These are phyloP conservation scores for Lethenteron reissneri DNA, from an alignment of 2,113 vertebrate genomes.

Conservation along the genomic window DNA sequence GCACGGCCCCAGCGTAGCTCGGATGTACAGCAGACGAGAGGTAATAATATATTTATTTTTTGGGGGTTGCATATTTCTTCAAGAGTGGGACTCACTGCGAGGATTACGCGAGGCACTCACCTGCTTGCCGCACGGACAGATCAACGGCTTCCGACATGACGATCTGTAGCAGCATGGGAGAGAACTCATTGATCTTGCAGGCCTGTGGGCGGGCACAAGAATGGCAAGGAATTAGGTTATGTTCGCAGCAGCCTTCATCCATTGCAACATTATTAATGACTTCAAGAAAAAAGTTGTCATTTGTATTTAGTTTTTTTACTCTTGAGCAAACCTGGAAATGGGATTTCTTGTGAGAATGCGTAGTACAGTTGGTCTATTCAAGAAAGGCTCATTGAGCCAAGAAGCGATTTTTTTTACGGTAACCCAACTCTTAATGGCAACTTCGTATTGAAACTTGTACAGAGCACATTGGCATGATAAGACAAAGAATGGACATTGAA, in stretches of 20 bases:
- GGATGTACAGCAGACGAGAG: constrained; percentile 15
- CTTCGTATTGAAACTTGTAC: no score
- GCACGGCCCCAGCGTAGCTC: constrained; percentile 13
- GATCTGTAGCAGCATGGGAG: constrained; percentile 80
- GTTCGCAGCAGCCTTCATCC: neutral
- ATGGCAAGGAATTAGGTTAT: neutral
- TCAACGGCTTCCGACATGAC: constrained; percentile 87
- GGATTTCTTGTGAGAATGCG: no score
- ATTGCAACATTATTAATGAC: neutral
- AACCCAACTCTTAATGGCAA: no score
- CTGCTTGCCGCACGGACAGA: constrained; percentile 84
- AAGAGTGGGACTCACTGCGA: constrained; percentile 10
- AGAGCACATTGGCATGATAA: no score
- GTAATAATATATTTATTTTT: constrained; percentile 13
- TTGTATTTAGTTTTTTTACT: no score
- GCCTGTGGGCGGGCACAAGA: constrained; percentile 35
- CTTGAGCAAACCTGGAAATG: no score
- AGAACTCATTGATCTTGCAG: constrained; percentile 96
- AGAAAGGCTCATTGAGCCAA: no score
- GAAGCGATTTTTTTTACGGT: no score
- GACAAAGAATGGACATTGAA: no score
- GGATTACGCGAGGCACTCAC: constrained; percentile 24
- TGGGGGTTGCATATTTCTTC: constrained; percentile 16
- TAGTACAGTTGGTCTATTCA: no score
- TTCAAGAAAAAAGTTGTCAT: neutral